Percentiles rank a stretch among this genome's conserved stretches.
These are phyloP conservation scores for Scalopus aquaticus DNA, from an alignment of 2,113 vertebrate species.

Conservation along the genomic window DNA sequence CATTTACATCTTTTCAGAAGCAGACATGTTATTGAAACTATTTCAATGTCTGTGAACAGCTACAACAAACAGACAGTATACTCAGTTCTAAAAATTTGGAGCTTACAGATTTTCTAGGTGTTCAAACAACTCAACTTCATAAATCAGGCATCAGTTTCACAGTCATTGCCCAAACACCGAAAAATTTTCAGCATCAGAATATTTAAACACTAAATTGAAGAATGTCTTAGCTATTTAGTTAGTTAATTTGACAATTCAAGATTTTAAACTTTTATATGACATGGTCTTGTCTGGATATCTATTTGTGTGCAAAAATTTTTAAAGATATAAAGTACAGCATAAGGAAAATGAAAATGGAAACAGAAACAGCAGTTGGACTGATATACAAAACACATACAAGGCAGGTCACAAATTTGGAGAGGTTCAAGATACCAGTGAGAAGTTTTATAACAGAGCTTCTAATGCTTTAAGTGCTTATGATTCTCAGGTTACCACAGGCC, in stretches of 20 bases:
- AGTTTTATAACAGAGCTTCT: neutral
- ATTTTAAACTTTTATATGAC: neutral
- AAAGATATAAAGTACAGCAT: neutral
- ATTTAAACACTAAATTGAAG: conserved; percentile 1
- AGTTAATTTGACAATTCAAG: neutral
- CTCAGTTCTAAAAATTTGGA: neutral
- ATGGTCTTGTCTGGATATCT: neutral
- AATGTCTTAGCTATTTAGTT: neutral
- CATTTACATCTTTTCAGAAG: neutral
- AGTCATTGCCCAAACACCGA: neutral
- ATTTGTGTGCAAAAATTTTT: neutral
- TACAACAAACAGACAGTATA: neutral
- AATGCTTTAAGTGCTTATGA: neutral
- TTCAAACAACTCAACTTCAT: neutral
- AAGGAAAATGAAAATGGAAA: neutral
- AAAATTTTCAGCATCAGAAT: neutral
- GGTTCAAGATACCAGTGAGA: neutral
- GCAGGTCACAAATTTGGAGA: neutral
- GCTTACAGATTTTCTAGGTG: neutral
- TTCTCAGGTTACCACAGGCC: neutral
- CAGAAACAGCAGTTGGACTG: neutral
- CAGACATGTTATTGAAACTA: neutral
- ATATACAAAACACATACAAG: neutral
- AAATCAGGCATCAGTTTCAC: conserved; percentile 9
- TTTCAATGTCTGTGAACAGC: neutral